Evolutionary conservation across 2,888 invertebrate genomes (phyloP).

Genomic region (Drosophila stalkeri): DNA sequence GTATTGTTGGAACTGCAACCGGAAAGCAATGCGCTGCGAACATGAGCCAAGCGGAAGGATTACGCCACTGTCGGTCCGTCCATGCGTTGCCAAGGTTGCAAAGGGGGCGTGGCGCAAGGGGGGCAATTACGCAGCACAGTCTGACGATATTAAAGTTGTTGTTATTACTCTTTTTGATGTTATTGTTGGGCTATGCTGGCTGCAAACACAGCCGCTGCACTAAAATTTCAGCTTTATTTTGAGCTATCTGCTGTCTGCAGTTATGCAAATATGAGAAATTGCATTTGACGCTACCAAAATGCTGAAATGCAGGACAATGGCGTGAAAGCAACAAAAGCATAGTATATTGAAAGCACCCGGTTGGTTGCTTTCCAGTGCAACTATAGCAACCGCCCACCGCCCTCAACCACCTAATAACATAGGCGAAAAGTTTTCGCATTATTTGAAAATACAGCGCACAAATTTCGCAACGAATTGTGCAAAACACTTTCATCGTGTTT

Average conservation of each 20-base stretch:
- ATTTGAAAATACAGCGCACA: constrained; percentile 77
- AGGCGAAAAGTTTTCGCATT: constrained; percentile 75
- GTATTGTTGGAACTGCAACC: constrained; percentile 65
- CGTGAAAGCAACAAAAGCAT: constrained; percentile 69
- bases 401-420: constrained; percentile 26
- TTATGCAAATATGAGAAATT: constrained; percentile 80
- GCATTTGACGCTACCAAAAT: constrained; percentile 72
- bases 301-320: constrained; percentile 66
- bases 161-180: constrained; percentile 33
- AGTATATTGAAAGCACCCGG: constrained; percentile 69
- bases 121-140: constrained; percentile 71
- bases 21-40: constrained; percentile 64
- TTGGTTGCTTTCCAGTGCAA: constrained; percentile 15
- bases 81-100: not conserved
- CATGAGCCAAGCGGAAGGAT: constrained; percentile 68
- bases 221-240: constrained; percentile 79
- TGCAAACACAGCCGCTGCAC: constrained; percentile 51
- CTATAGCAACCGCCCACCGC: not conserved
- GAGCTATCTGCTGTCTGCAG: constrained; percentile 80
- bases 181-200: constrained; percentile 12
- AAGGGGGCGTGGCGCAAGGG: constrained; percentile 10
- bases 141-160: constrained; percentile 76
- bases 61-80: constrained; percentile 35
- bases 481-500: constrained; percentile 72
- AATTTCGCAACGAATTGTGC: constrained; percentile 76